phyloP scores from a whole-genome alignment of 2,888 invertebrate species.

The Parascotia fuliginaria region DNA sequence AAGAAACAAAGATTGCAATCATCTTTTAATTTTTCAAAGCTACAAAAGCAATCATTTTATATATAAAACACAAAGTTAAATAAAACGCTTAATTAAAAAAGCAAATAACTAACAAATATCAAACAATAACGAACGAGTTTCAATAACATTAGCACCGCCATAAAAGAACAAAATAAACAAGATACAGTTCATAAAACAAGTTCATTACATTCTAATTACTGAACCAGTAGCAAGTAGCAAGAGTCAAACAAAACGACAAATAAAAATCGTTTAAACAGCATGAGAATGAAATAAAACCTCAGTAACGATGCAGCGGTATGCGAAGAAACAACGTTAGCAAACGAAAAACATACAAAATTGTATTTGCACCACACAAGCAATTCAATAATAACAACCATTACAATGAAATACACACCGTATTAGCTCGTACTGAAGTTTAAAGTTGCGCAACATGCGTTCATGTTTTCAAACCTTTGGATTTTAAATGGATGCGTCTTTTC shows the following conservation, averaged over 20 bases:
- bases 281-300: conserved; percentile 47
- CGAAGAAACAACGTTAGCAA: conserved; percentile 46
- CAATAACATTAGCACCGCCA: not conserved
- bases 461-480: conserved; percentile 30
- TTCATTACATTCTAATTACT: conserved; percentile 3
- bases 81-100: no score
- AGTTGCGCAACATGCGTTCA: conserved; percentile 33
- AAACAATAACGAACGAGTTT: not conserved
- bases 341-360: conserved; percentile 47
- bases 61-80: no score
- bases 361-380: conserved; percentile 46
- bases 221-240: conserved; percentile 8
- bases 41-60: no score
- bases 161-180: conserved; percentile 1
- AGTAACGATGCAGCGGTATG: conserved; percentile 40
- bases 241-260: conserved; percentile 10
- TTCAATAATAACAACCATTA: conserved; percentile 44
- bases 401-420: conserved; percentile 25
- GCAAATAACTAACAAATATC: no score
- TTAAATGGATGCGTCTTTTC: conserved; percentile 40
- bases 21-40: no score
- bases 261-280: conserved; percentile 43
- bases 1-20: no score
- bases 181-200: not conserved
- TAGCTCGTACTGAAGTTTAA: conserved; percentile 18